Evolutionary conservation across 1,140 invertebrate genomes (phyloP), one percentile per base, ranked within the genome.

Genomic region (Drosophila tani): DNA sequence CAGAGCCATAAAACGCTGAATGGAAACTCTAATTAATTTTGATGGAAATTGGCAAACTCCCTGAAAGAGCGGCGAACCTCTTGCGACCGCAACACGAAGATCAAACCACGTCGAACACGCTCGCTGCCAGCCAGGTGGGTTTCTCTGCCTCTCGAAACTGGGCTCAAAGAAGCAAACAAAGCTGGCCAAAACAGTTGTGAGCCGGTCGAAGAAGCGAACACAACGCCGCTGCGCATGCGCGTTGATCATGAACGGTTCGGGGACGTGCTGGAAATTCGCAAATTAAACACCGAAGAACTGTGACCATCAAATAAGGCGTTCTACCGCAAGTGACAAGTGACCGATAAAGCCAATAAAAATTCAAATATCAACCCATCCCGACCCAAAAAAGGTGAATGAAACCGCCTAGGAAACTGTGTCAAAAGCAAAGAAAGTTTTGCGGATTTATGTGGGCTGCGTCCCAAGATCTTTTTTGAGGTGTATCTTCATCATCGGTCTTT

Each of bases 211-310:
- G 66, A 60, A 62, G 77, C 50, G 84, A 83, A 65, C 84, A 75
- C 46, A 66, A 46, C 35, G 49, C 57, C 56, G 15, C 19, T 67
- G 83, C 83, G 83, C 83, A 88, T 84, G 83, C 84, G 83, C 84
- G 51, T 64, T 38, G 45, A 68, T 47, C 60, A 77, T 82, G 83
- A 32, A 41, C 68, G 84, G 27, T 53, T 80, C 76, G 82, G 51
- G 82, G 49, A 86, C 84, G 84, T 88, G 83, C 40, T 55, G 67
- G 53, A 83, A 88, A 87, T 80, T 86, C 59, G 80, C 75, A 69
- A 86, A 69, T 17, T 7, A 41, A 41, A 15, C 7, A 41, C 45
- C 21, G 45, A 60, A 79, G 67, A 79, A 66, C 40, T 45, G 59
- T 66, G 47, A n/a, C 67, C 19, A 38, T 21, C 56, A 59, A 62